Evolutionary conservation across 1,140 invertebrate genomes (phyloP).

Genomic region (Anastatus disparis): DNA sequence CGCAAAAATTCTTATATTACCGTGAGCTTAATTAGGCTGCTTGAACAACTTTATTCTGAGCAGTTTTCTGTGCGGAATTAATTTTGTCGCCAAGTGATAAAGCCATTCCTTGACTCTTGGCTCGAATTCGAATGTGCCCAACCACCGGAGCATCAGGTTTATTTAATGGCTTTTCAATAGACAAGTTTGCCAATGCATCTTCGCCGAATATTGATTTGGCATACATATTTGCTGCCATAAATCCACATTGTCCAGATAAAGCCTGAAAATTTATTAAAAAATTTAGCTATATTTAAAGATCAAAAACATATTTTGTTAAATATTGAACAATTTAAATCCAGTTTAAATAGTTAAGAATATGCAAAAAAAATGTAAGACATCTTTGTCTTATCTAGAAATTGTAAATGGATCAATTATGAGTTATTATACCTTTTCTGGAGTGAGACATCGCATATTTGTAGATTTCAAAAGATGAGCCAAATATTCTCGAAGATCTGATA

Average conservation of each 20-base stretch:
- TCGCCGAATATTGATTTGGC: constrained; percentile 99
- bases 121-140: constrained; percentile 96
- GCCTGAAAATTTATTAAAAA: constrained; percentile 70
- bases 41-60: constrained; percentile 70
- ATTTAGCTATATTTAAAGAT: constrained; percentile 25
- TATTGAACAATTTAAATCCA: constrained; percentile 17
- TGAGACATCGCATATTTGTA: constrained; percentile 99
- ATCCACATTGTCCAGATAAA: constrained; percentile 94
- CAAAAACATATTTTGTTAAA: neutral
- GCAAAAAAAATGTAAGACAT: no score
- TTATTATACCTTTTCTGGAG: constrained; percentile 84
- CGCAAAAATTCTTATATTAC: constrained; percentile 3
- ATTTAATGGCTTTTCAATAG: constrained; percentile 94
- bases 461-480: constrained; percentile 90
- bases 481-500: constrained; percentile 94
- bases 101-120: constrained; percentile 99
- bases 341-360: neutral
- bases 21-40: constrained; percentile 62
- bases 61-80: constrained; percentile 87
- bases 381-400: no score
- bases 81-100: constrained; percentile 96
- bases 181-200: constrained; percentile 97
- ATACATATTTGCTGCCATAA: constrained; percentile 99
- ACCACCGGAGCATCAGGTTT: constrained; percentile 89
- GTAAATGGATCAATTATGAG: no score